These are phyloP conservation scores for Diadophis punctatus DNA, from an alignment of 2,113 vertebrate species.

Conservation along the genomic window DNA sequence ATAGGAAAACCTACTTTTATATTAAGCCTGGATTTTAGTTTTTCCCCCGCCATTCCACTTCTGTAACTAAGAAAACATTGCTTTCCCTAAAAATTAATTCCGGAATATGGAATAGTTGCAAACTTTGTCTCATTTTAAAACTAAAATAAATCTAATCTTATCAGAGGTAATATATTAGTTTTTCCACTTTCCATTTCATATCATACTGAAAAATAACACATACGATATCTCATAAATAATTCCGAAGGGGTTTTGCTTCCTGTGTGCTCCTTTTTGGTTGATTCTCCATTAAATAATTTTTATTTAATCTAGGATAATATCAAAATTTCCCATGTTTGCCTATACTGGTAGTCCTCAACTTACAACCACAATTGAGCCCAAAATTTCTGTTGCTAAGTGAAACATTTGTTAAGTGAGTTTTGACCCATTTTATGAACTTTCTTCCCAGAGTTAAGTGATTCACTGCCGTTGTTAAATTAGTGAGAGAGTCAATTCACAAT, in stretches of 20 bases:
- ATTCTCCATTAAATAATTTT: not conserved
- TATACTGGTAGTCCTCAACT: not conserved
- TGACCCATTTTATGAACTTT: not conserved
- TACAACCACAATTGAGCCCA: not conserved
- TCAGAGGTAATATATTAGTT: not conserved
- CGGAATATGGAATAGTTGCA: not conserved
- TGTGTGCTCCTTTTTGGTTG: not conserved
- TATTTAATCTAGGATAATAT: not conserved
- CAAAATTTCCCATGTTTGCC: not conserved
- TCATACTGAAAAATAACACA: not conserved
- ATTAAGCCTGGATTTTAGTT: not conserved
- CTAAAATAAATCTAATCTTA: not conserved
- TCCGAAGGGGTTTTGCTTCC: not conserved
- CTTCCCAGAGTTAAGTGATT: not conserved
- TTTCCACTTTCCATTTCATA: not conserved
- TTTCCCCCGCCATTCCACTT: not conserved
- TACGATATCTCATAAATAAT: not conserved
- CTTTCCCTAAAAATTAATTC: not conserved
- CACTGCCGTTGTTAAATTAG: not conserved
- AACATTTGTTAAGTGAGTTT: not conserved
- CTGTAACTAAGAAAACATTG: not conserved
- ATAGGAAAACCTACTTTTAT: not conserved
- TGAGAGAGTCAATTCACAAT: not conserved
- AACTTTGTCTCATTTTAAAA: not conserved
- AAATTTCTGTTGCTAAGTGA: not conserved